Conservation (phyloP, 2,888 invertebrate genomes). For the Proisotoma minuta region DNA sequence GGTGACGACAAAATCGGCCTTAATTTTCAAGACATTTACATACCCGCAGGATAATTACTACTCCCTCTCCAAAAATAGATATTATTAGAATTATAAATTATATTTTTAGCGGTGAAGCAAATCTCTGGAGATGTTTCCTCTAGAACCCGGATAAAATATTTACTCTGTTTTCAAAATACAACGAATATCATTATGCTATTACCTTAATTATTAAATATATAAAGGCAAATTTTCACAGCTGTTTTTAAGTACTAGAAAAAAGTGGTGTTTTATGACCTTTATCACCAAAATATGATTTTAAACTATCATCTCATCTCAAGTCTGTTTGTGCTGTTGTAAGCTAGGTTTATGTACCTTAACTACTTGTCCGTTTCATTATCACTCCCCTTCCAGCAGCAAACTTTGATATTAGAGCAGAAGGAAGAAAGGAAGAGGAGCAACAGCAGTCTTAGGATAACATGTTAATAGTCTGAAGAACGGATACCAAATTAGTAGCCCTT, state of each 20-base stretch:
- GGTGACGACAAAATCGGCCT: constrained; percentile 19
- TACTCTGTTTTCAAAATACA: constrained; percentile 16
- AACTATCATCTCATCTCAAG: constrained; percentile 17
- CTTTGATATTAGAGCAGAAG: no score
- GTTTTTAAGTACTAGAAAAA: constrained; percentile 8
- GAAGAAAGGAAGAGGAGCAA: no score
- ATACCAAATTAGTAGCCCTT: no score
- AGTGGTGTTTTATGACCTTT: constrained; percentile 15
- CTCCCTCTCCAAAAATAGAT: constrained; percentile 35
- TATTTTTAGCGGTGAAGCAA: constrained; percentile 26
- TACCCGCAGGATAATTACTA: constrained; percentile 30
- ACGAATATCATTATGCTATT: constrained; percentile 14
- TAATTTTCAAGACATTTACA: constrained; percentile 19
- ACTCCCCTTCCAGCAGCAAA: no score
- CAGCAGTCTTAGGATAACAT: no score
- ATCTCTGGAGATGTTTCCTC: constrained; percentile 12
- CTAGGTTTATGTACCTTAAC: no score
- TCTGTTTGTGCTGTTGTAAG: constrained; percentile 16
- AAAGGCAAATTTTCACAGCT: constrained; percentile 15
- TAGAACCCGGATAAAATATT: constrained; percentile 8
- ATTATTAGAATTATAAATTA: constrained; percentile 23
- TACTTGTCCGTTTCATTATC: no score
- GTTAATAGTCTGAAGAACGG: no score
- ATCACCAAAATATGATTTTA: constrained; percentile 6
- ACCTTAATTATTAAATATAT: constrained; percentile 11